Conservation (phyloP, 2,888 invertebrate genomes). For the Rhabditoides inermis region DNA sequence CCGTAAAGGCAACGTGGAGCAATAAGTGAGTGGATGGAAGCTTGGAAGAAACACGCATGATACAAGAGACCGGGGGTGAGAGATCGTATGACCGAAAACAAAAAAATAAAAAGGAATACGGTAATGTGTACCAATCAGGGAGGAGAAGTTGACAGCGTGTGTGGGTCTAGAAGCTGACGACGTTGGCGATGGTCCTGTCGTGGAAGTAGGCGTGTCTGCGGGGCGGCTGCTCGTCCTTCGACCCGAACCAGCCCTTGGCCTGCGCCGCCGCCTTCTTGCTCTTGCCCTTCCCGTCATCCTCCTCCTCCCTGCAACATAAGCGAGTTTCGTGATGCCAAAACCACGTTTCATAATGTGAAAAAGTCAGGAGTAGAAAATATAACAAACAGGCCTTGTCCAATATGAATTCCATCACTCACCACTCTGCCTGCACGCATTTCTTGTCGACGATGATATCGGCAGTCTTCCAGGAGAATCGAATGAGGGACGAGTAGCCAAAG, state of each 20-base stretch:
- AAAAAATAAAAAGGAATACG: background rate
- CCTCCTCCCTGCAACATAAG: conserved; percentile 7
- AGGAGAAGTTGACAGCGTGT: no score
- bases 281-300: background rate
- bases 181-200: conserved; percentile 20
- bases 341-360: background rate
- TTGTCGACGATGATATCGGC: conserved; percentile 72
- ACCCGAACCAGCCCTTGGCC: background rate
- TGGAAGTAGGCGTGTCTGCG: conserved; percentile 24
- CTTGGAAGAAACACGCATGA: no score
- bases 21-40: no score
- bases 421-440: conserved; percentile 58
- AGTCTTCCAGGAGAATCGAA: conserved; percentile 96
- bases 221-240: conserved; percentile 9
- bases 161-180: conserved; percentile 11
- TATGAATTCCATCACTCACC: conserved; percentile 44
- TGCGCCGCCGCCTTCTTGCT: background rate
- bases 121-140: background rate
- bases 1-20: no score
- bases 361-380: background rate
- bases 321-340: background rate
- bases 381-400: background rate
- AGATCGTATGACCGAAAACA: background rate
- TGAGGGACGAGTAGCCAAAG: conserved; percentile 86
- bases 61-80: no score